Conservation (phyloP, 2,113 vertebrate species). For the Chrysemys picta region DNA sequence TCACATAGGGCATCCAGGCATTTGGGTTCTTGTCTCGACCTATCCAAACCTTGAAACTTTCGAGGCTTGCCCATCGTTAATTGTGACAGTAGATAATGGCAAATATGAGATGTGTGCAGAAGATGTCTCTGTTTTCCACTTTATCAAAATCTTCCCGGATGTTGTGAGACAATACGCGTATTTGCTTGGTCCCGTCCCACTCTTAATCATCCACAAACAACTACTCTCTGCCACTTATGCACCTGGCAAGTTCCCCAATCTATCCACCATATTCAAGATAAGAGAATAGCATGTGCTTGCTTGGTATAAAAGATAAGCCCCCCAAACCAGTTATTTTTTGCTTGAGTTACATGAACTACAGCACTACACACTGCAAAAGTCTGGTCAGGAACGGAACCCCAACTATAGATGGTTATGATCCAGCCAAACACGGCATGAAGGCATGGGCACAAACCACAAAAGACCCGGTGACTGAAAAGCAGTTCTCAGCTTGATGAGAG, state of each 20-base stretch:
- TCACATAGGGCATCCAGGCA: neutral
- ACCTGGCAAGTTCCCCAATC: neutral
- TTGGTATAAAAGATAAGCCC: neutral
- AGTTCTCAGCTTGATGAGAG: neutral
- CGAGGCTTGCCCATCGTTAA: neutral
- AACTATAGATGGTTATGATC: neutral
- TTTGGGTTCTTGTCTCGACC: neutral
- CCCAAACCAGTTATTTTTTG: neutral
- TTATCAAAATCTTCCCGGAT: too few relatives aligned
- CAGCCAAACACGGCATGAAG: neutral
- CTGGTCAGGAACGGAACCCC: neutral
- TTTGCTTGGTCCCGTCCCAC: neutral
- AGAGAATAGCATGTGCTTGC: neutral
- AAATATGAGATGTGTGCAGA: neutral
- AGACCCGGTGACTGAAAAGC: neutral
- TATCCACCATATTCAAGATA: neutral
- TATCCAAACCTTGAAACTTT: neutral
- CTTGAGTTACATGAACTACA: neutral
- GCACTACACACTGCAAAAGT: neutral
- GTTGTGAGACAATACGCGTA: neutral
- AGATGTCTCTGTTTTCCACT: neutral
- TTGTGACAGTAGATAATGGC: neutral
- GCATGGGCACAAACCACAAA: neutral
- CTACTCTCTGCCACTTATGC: neutral
- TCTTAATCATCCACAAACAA: neutral